A percentile compares a stretch with the other conserved stretches of the same genome.
Conservation (phyloP, 1,140 invertebrate genomes). For the Camponotus floridanus region DNA sequence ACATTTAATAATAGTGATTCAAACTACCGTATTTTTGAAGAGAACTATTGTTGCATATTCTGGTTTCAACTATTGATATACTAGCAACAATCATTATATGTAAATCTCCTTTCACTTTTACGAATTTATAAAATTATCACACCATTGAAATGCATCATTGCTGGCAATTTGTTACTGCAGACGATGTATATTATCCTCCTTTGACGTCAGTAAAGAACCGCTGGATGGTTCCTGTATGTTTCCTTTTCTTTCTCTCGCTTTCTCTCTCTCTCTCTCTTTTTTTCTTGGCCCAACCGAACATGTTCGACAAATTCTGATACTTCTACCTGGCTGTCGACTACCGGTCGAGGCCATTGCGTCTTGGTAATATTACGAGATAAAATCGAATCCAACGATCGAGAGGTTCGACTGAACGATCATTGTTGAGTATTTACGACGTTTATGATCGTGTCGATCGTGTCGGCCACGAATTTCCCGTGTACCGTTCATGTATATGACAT, state of each 20-base stretch:
- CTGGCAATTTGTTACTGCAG: constrained; percentile 40
- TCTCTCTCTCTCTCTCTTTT: neutral
- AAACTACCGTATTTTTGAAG: too few species aligned
- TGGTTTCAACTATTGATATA: constrained; percentile 12
- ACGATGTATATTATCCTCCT: constrained; percentile 42
- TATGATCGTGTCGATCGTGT: constrained; percentile 64
- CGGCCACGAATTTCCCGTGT: constrained; percentile 36
- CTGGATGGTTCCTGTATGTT: constrained; percentile 2
- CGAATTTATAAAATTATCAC: constrained; percentile 45
- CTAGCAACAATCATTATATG: neutral
- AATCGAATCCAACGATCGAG: constrained; percentile 19
- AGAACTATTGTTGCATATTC: constrained; percentile 6
- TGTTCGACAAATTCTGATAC: constrained; percentile 70
- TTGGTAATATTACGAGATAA: constrained; percentile 63
- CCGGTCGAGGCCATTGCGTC: constrained; percentile 27
- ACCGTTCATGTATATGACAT: neutral
- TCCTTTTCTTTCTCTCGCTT: neutral
- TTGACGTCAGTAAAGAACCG: constrained; percentile 19
- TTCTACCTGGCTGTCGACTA: constrained; percentile 43
- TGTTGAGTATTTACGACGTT: constrained; percentile 61
- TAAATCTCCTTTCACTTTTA: constrained; percentile 18
- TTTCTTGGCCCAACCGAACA: constrained; percentile 45
- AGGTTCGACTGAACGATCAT: constrained; percentile 39
- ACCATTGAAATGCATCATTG: constrained; percentile 55
- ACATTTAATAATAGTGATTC: neutral